phyloP scores from a whole-genome alignment of 1,140 invertebrate genomes.

The Akabosia matsudoensis region DNA sequence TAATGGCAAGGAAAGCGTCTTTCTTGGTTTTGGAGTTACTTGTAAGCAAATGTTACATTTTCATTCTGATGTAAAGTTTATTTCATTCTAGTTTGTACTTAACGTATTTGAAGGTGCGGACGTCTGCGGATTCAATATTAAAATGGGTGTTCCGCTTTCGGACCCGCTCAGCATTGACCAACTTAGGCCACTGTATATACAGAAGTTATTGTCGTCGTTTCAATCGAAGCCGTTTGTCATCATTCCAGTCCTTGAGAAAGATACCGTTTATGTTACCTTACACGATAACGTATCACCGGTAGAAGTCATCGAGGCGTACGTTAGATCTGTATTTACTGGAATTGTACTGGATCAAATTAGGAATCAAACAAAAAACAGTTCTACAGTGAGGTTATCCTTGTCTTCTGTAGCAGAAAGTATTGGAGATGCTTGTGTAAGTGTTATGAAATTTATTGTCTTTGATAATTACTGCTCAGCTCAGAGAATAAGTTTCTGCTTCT shows the following conservation, averaged over 20 bases:
- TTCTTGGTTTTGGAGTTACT: slow-evolving; percentile 55
- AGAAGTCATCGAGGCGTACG: slow-evolving; percentile 57
- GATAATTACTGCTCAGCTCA: too few relatives aligned
- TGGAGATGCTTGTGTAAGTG: slow-evolving; percentile 13
- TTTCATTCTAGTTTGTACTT: slow-evolving; percentile 10
- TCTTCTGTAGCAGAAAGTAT: neutral
- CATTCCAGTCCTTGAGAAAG: slow-evolving; percentile 52
- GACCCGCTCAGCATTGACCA: neutral
- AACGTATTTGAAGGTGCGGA: slow-evolving; percentile 52
- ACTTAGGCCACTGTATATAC: slow-evolving; percentile 47
- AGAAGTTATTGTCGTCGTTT: slow-evolving; percentile 51
- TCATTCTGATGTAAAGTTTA: neutral
- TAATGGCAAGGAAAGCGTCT: slow-evolving; percentile 61
- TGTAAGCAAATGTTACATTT: slow-evolving; percentile 48
- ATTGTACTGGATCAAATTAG: slow-evolving; percentile 16
- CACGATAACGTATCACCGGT: slow-evolving; percentile 51
- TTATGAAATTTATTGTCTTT: neutral
- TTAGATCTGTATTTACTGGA: slow-evolving; percentile 55
- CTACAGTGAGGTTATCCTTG: neutral
- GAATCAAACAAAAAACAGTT: neutral
- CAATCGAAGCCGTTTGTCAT: slow-evolving; percentile 55
- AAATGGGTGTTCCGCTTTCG: slow-evolving; percentile 57
- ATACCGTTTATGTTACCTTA: slow-evolving; percentile 55
- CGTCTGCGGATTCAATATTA: slow-evolving; percentile 57
- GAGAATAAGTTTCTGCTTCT: too few relatives aligned